A percentile compares a stretch with the other conserved stretches of the same genome.
Evolutionary conservation across 1,140 invertebrate species (phyloP).

Genomic region (Lasaia peninsularis): DNA sequence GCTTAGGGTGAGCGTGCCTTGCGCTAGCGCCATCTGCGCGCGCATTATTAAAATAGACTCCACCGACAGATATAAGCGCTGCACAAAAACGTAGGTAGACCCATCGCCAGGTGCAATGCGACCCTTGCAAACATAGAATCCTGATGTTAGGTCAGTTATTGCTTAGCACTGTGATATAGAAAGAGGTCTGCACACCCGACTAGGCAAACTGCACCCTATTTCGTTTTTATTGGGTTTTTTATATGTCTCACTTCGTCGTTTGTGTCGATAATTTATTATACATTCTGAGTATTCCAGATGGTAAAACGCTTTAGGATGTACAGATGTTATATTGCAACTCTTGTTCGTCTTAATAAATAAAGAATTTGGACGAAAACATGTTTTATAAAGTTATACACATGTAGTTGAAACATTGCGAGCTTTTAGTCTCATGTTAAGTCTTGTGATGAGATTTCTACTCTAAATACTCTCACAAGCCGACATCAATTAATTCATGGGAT

Average conservation of each 20-base stretch:
- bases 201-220: neutral
- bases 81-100: conserved; percentile 48
- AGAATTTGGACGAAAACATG: too few species aligned
- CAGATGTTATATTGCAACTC: too few species aligned
- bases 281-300: too few species aligned
- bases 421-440: too few species aligned
- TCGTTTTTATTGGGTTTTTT: neutral
- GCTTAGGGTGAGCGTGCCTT: conserved; percentile 30
- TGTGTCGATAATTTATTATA: neutral
- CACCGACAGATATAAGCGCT: conserved; percentile 52
- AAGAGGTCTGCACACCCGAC: neutral
- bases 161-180: conserved; percentile 21
- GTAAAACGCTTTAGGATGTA: too few species aligned
- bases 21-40: conserved; percentile 66
- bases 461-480: too few species aligned
- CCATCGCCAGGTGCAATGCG: conserved; percentile 58
- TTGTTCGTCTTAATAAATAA: too few species aligned
- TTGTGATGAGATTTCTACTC: too few species aligned
- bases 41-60: conserved; percentile 69
- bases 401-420: too few species aligned
- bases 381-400: too few species aligned
- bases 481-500: too few species aligned
- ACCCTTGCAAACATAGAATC: conserved; percentile 48
- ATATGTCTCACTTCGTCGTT: neutral
- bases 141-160: conserved; percentile 69